A percentile compares a stretch with the other conserved stretches of the same genome.
Evolutionary conservation across 2,113 vertebrate species (phyloP).

Genomic region (Crotalus horridus): DNA sequence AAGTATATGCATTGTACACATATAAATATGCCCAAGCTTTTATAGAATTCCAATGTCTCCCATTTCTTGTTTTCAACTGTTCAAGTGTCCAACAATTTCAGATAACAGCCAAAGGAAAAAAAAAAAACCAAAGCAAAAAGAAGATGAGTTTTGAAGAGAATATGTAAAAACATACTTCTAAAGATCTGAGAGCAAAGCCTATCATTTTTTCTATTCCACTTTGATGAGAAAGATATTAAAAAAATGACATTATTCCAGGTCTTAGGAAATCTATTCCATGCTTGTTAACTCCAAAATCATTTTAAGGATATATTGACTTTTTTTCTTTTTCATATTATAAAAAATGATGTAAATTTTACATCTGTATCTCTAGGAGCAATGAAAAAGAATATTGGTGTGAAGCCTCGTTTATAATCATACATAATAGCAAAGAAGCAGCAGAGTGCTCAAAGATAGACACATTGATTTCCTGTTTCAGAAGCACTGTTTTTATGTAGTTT

Average conservation of each 20-base stretch:
- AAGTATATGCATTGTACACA: background rate
- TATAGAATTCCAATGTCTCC: background rate
- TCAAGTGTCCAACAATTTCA: background rate
- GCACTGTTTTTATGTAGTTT: slow-evolving; percentile 8
- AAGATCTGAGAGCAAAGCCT: background rate
- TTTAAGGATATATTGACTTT: slow-evolving; percentile 28
- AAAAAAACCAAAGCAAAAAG: background rate
- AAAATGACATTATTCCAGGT: slow-evolving; percentile 29
- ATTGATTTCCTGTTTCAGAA: slow-evolving; percentile 43
- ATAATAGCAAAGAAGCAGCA: slow-evolving; percentile 27
- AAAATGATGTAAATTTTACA: slow-evolving; percentile 1
- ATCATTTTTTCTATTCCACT: slow-evolving; percentile 19
- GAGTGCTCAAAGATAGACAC: background rate
- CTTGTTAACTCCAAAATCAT: slow-evolving; percentile 36
- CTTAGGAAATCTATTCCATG: slow-evolving; percentile 17
- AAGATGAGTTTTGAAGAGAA: slow-evolving; percentile 19
- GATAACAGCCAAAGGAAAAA: background rate
- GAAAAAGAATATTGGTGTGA: slow-evolving; percentile 36
- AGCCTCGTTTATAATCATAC: slow-evolving; percentile 21
- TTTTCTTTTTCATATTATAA: slow-evolving; percentile 37
- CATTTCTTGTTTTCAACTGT: slow-evolving; percentile 2
- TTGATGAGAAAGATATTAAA: slow-evolving; percentile 20
- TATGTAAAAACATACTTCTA: slow-evolving; percentile 8
- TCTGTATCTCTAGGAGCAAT: slow-evolving; percentile 21
- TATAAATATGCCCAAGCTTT: background rate